phyloP scores from a whole-genome alignment of 2,888 invertebrate species.

The Tachina lurida region DNA sequence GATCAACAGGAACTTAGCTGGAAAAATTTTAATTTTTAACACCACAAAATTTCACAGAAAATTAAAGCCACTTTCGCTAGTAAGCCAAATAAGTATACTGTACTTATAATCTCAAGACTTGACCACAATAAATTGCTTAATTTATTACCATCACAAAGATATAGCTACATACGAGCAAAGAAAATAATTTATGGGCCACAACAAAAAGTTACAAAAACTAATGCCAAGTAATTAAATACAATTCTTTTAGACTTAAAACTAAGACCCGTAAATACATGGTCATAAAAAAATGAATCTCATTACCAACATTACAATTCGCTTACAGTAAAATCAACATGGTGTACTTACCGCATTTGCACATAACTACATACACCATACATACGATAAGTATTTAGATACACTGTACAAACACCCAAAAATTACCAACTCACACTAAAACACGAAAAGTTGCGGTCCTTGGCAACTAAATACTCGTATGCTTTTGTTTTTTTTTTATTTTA shows the following conservation, averaged over 20 bases:
- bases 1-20: too few species aligned
- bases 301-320: conserved; percentile 73
- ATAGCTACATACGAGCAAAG: neutral
- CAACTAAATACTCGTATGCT: conserved; percentile 13
- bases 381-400: neutral
- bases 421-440: neutral
- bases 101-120: neutral
- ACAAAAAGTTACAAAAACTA: conserved; percentile 6
- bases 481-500: conserved; percentile 5
- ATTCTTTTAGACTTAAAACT: conserved; percentile 76
- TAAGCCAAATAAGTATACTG: neutral
- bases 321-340: conserved; percentile 49
- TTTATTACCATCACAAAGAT: neutral
- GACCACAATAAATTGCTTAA: neutral
- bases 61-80: neutral
- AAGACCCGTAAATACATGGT: conserved; percentile 59
- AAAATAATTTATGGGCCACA: neutral
- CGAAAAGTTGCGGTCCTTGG: conserved; percentile 37
- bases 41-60: neutral
- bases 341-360: neutral
- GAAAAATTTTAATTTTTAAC: too few species aligned
- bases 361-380: neutral
- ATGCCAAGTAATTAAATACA: conserved; percentile 40
- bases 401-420: neutral
- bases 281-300: conserved; percentile 79